These are phyloP conservation scores for Teleopsis dalmanni DNA, from an alignment of 1,140 invertebrate genomes.

Conservation along the genomic window DNA sequence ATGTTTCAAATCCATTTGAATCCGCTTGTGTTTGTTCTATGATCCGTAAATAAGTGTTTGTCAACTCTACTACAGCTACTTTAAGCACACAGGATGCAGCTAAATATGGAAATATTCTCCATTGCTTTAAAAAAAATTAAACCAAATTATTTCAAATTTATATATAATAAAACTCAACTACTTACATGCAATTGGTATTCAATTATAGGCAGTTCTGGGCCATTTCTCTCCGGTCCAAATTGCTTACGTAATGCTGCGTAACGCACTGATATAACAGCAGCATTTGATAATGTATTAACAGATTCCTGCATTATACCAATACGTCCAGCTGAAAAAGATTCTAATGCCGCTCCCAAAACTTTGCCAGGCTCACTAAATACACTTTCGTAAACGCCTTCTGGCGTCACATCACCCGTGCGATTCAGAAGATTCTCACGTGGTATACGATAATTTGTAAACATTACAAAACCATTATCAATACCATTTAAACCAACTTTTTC, in stretches of 20 bases:
- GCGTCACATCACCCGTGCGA: conserved; percentile 77
- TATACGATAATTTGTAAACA: conserved; percentile 80
- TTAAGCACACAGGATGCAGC: conserved; percentile 73
- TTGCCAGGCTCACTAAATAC: conserved; percentile 68
- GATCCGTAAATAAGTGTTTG: conserved; percentile 49
- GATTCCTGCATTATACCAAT: conserved; percentile 67
- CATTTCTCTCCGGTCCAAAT: conserved; percentile 65
- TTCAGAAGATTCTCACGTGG: conserved; percentile 77
- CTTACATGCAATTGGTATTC: conserved; percentile 83
- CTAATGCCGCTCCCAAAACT: conserved; percentile 71
- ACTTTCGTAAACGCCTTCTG: conserved; percentile 73
- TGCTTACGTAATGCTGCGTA: conserved; percentile 86
- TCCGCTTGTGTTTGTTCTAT: conserved; percentile 52
- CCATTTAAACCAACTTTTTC: conserved; percentile 83
- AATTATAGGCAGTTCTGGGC: conserved; percentile 72
- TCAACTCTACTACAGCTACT: conserved; percentile 57
- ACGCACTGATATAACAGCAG: conserved; percentile 76
- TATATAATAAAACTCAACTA: conserved; percentile 15
- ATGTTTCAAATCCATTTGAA: conserved; percentile 48
- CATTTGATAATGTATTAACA: conserved; percentile 60
- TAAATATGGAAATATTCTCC: conserved; percentile 81
- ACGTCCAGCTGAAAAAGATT: conserved; percentile 76
- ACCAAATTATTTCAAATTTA: conserved; percentile 4
- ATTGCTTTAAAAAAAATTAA: conserved; percentile 61
- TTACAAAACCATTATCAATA: conserved; percentile 83